Evolutionary conservation across 2,888 invertebrate species (phyloP).

Genomic region (Cyaniris semiargus): DNA sequence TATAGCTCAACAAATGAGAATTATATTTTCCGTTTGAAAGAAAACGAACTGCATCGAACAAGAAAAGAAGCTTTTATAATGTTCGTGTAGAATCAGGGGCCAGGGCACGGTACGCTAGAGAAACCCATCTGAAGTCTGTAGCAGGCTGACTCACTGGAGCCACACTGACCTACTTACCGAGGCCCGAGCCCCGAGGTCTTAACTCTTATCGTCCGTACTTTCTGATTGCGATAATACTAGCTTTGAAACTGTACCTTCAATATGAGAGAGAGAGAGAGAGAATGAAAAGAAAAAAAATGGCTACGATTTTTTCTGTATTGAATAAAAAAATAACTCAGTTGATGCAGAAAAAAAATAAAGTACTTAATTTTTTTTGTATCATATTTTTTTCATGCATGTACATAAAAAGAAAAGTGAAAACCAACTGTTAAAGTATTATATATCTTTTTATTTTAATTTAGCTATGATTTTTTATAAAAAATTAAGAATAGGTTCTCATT

Average conservation of each 20-base stretch:
- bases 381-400: too few species aligned
- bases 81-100: background rate
- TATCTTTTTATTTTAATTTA: too few species aligned
- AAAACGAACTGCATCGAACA: background rate
- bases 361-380: too few species aligned
- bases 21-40: too few species aligned
- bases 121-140: background rate
- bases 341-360: too few species aligned
- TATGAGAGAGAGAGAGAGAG: background rate
- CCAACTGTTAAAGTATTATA: too few species aligned
- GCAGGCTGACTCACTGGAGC: background rate
- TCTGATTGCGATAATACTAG: background rate
- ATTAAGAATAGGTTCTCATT: background rate
- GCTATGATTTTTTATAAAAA: too few species aligned
- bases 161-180: conserved; percentile 19
- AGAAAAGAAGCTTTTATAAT: background rate
- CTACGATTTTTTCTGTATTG: too few species aligned
- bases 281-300: background rate
- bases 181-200: conserved; percentile 16
- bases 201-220: background rate
- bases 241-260: background rate
- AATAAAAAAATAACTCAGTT: too few species aligned
- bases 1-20: too few species aligned
- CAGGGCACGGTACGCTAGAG: background rate
- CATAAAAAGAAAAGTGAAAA: too few species aligned